Evolutionary conservation across 1,140 invertebrate genomes (phyloP).

Genomic region (Drosophila lini): DNA sequence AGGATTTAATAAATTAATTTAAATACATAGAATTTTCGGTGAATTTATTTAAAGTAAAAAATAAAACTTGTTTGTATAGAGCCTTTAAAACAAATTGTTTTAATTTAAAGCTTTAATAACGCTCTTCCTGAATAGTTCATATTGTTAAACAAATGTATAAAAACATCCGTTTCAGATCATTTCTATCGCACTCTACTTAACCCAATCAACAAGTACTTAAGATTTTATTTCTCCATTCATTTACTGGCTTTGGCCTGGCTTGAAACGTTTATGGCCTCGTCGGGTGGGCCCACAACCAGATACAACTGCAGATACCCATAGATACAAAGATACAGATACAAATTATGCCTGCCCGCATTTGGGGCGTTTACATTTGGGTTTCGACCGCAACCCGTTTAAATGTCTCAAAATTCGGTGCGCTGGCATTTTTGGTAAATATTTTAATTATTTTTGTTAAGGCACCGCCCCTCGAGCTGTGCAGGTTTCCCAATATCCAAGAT

Average conservation of each 20-base stretch:
- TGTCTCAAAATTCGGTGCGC: conserved; percentile 28
- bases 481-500: conserved; percentile 17
- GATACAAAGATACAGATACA: conserved; percentile 32
- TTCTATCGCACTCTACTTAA: conserved; percentile 6
- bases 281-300: conserved; percentile 49
- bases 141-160: not conserved
- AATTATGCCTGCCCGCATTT: conserved; percentile 53
- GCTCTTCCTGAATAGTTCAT: not conserved
- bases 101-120: not conserved
- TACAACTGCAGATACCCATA: conserved; percentile 31
- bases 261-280: conserved; percentile 64
- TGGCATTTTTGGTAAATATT: conserved; percentile 67
- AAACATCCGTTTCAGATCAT: not conserved
- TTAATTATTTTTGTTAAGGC: conserved; percentile 63
- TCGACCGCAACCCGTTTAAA: conserved; percentile 58
- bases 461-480: conserved; percentile 22
- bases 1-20: no score
- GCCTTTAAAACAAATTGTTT: not conserved
- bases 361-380: conserved; percentile 66
- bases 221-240: conserved; percentile 37
- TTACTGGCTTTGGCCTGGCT: conserved; percentile 24
- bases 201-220: conserved; percentile 38
- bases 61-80: not conserved
- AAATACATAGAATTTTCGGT: no score
- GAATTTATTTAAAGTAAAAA: not conserved